Evolutionary conservation across 2,797 vertebrate genomes (phyloP), one percentile per base, ranked within the genome.

Genomic region (Gastrophryne carolinensis): DNA sequence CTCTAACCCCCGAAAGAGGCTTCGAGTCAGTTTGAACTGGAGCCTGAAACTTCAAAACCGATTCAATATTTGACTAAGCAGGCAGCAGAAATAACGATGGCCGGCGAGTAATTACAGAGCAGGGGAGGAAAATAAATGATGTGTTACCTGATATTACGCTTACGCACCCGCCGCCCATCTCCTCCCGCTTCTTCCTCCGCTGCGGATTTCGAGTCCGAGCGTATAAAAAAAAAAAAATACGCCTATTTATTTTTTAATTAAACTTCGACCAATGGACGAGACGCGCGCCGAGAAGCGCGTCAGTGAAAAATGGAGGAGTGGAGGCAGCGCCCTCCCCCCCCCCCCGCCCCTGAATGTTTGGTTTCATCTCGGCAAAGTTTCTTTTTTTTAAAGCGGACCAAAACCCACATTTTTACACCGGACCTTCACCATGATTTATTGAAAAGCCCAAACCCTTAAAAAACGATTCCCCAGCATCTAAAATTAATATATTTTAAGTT

Each of bases 61-160:
- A 72, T 72, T 15, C 71, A 72, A 78, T 72, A 72, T 71, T 72
- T 78, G 71, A 71, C 65, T 65, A n/a, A 65, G 37, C 39, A 47
- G 13, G 50, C 19, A 21, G 37, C 66, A 63, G 74, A 77, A 78
- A 72, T 65, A 65, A 65, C 67, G 52, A 72, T 78, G 65, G 67
- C 72, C 67, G 75, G 37, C 13, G 17, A 56, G 57, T 78, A 72
- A 78, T 72, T 71, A 65, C 60, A 78, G 75, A 64, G 75, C 11
- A 35, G 67, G 29, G 60, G 24, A 57, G 58, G 54, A 65, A 58
- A 70, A 50, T 77, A 69, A 71, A 57, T 77, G 26, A 77, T 71
- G 74, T 71, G 74, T 71, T 66, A 77, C 60, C 11, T 61, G 67
- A 77, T 71, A 71, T 76, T 47, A 63, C 44, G 52, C 57, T 76